phyloP scores from a whole-genome alignment of 2,113 vertebrate species.

The Calypte anna region DNA sequence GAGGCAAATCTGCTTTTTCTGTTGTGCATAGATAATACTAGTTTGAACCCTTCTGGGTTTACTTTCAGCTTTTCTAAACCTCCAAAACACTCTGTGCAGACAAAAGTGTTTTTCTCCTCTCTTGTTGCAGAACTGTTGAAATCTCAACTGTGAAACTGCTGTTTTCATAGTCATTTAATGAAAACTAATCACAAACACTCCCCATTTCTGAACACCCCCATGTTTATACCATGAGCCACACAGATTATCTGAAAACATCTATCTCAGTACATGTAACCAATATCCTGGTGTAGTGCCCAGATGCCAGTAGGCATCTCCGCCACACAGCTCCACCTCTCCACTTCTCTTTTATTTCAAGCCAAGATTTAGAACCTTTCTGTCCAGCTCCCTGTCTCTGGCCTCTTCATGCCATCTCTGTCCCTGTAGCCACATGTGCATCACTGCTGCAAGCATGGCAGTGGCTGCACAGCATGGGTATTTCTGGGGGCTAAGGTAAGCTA shows the following conservation, averaged over 20 bases:
- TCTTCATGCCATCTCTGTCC: neutral
- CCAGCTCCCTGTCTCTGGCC: neutral
- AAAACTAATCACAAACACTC: neutral
- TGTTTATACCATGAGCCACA: neutral
- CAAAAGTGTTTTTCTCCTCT: neutral
- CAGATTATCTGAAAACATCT: neutral
- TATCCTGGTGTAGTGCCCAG: neutral
- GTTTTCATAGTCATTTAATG: neutral
- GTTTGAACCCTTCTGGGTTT: neutral
- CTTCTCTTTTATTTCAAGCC: neutral
- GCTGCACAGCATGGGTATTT: neutral
- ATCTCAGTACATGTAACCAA: rapidly evolving
- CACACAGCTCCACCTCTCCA: neutral
- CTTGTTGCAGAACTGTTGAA: neutral
- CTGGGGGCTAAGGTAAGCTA: neutral
- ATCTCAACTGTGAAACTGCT: neutral
- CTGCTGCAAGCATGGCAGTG: neutral
- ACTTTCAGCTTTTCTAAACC: neutral
- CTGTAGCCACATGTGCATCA: rapidly evolving
- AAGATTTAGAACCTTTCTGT: neutral
- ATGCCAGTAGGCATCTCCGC: rapidly evolving
- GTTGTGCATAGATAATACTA: neutral
- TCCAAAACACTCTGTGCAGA: neutral
- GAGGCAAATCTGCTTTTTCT: neutral
- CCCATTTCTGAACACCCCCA: neutral